A percentile compares a stretch with the other conserved stretches of the same genome.
These are phyloP conservation scores for Steromphala cineraria DNA, from an alignment of 2,888 invertebrate species.

Conservation along the genomic window DNA sequence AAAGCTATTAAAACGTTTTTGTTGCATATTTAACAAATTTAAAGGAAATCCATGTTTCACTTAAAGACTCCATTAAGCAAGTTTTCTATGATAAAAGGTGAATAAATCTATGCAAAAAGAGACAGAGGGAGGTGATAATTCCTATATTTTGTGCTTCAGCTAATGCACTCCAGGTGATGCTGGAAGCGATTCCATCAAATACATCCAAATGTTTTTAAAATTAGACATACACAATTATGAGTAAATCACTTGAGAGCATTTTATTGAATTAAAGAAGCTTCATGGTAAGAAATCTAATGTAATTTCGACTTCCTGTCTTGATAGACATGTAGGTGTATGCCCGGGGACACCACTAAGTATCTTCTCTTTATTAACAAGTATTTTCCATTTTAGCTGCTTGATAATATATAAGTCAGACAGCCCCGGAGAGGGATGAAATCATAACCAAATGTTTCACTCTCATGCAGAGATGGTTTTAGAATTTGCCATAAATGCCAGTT, in stretches of 20 bases:
- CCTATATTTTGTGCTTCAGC: too few species aligned
- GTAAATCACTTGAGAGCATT: not conserved
- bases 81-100: too few species aligned
- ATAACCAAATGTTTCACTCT: conserved; percentile 4
- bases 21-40: too few species aligned
- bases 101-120: too few species aligned
- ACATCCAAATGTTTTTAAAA: not conserved
- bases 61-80: too few species aligned
- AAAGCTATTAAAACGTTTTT: too few species aligned
- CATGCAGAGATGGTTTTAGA: conserved; percentile 4
- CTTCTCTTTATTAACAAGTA: not conserved
- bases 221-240: not conserved
- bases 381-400: conserved; percentile 4
- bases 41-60: too few species aligned
- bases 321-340: not conserved
- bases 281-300: not conserved
- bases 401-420: not conserved
- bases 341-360: not conserved
- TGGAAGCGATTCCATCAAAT: not conserved
- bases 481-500: conserved; percentile 31
- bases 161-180: too few species aligned
- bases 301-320: not conserved
- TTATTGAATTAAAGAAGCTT: conserved; percentile 1
- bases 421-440: not conserved
- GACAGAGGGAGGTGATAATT: too few species aligned